These are phyloP conservation scores for Apeltes quadracus DNA, from an alignment of 2,113 vertebrate genomes.

Conservation along the genomic window DNA sequence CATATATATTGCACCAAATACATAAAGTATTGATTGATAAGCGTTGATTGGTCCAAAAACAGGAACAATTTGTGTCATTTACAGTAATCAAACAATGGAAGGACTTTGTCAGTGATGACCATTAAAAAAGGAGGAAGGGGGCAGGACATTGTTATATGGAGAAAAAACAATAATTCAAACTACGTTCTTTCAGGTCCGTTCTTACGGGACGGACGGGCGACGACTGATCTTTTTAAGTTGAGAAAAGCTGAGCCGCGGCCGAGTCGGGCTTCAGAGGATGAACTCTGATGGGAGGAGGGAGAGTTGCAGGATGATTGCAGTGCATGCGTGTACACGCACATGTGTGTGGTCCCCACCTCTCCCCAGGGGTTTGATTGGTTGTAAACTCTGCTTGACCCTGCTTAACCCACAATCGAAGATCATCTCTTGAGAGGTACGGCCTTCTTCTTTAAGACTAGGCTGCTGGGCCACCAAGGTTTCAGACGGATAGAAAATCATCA, in stretches of 20 bases:
- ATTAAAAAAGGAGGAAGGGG: too few species aligned
- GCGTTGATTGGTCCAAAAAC: too few species aligned
- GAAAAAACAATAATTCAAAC: background rate
- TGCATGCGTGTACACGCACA: constrained; percentile 3
- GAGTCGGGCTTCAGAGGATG: constrained; percentile 48
- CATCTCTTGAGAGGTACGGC: constrained; percentile 22
- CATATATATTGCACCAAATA: too few species aligned
- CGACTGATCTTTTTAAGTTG: constrained; percentile 56
- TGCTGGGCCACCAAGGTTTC: background rate
- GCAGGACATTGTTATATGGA: background rate
- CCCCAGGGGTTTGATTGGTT: constrained; percentile 40
- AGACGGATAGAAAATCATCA: background rate
- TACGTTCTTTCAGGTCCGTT: too few species aligned
- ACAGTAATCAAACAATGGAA: too few species aligned
- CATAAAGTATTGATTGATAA: too few species aligned
- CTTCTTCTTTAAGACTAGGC: constrained; percentile 10
- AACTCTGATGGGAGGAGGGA: constrained; percentile 36
- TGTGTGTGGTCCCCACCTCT: constrained; percentile 17
- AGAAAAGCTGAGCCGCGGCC: constrained; percentile 40
- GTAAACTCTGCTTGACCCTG: constrained; percentile 19
- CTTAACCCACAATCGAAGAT: constrained; percentile 27
- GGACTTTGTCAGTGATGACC: too few species aligned
- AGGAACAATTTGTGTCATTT: too few species aligned
- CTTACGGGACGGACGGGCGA: constrained; percentile 38
- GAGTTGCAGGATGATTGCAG: constrained; percentile 39